These are phyloP conservation scores for Nephrocerus scutellatus DNA, from an alignment of 2,888 invertebrate species.

Conservation along the genomic window DNA sequence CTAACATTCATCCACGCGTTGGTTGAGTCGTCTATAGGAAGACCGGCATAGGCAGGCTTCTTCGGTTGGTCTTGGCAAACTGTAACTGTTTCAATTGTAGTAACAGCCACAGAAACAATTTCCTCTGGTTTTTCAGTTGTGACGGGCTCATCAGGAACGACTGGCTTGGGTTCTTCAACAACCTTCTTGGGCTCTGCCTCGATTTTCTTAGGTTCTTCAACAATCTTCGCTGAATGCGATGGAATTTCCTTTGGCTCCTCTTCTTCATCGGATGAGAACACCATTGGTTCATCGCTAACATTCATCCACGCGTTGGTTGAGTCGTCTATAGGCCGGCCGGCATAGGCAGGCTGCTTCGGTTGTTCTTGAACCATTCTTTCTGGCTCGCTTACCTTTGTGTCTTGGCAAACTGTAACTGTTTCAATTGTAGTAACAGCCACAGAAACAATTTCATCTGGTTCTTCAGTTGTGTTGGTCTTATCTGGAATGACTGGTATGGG, in stretches of 20 bases:
- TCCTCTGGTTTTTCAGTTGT: no score
- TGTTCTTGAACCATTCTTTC: conserved; percentile 6
- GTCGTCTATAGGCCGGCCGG: conserved; percentile 37
- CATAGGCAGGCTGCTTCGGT: conserved; percentile 28
- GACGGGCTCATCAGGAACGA: no score
- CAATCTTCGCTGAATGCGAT: no score
- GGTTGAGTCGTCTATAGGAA: no score
- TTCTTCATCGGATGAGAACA: conserved; percentile 40
- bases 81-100: no score
- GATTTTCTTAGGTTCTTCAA: background rate
- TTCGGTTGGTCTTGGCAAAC: no score
- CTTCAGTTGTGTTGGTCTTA: background rate
- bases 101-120: no score
- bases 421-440: background rate
- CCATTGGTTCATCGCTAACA: conserved; percentile 39
- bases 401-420: background rate
- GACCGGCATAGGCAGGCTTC: no score
- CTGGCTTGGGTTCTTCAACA: conserved; percentile 8
- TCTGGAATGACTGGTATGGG: conserved; percentile 23
- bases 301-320: conserved; percentile 37
- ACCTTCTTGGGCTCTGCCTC: background rate
- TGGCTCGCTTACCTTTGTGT: background rate
- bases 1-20: no score
- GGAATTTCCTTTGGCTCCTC: conserved; percentile 7
- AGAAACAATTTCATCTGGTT: background rate